These are phyloP conservation scores for Perca schrenkii DNA, from an alignment of 2,113 vertebrate species.

Conservation along the genomic window DNA sequence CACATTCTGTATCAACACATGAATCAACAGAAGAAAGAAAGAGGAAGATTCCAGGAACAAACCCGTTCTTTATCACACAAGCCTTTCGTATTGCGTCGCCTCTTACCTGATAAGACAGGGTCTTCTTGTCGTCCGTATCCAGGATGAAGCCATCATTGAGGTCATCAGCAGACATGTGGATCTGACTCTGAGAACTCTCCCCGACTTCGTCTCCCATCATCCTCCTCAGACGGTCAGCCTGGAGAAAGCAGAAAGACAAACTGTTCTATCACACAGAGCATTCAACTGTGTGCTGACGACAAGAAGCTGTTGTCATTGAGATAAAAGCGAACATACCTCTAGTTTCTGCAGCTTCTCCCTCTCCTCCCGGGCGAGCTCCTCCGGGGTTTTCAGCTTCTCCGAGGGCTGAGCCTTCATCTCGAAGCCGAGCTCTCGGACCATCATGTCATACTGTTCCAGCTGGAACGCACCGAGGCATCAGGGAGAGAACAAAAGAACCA, in stretches of 20 bases:
- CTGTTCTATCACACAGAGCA: neutral
- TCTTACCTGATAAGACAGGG: constrained; percentile 90
- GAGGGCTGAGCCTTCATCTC: constrained; percentile 98
- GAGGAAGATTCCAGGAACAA: neutral
- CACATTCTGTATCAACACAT: neutral
- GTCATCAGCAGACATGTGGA: constrained; percentile 92
- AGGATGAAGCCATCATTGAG: constrained; percentile 93
- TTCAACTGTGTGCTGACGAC: neutral
- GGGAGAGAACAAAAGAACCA: neutral
- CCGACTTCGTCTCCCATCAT: constrained; percentile 88
- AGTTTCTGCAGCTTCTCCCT: constrained; percentile 88
- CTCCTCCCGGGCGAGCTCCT: constrained; percentile 91
- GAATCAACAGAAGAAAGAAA: neutral
- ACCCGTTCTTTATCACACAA: neutral
- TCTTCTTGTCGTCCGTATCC: constrained; percentile 87
- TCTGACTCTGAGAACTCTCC: constrained; percentile 61
- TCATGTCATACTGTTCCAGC: constrained; percentile 93
- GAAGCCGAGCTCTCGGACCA: constrained; percentile 95
- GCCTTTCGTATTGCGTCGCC: neutral
- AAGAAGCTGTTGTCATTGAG: neutral
- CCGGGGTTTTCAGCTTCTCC: constrained; percentile 91
- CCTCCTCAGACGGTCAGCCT: constrained; percentile 92
- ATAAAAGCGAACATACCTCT: constrained; percentile 83
- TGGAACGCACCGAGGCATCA: constrained; percentile 57
- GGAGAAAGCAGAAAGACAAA: constrained; percentile 1